A percentile compares a stretch with the other conserved stretches of the same genome.
Evolutionary conservation across 2,888 invertebrate genomes (phyloP).

Genomic region (Pollenia griseotomentosa): DNA sequence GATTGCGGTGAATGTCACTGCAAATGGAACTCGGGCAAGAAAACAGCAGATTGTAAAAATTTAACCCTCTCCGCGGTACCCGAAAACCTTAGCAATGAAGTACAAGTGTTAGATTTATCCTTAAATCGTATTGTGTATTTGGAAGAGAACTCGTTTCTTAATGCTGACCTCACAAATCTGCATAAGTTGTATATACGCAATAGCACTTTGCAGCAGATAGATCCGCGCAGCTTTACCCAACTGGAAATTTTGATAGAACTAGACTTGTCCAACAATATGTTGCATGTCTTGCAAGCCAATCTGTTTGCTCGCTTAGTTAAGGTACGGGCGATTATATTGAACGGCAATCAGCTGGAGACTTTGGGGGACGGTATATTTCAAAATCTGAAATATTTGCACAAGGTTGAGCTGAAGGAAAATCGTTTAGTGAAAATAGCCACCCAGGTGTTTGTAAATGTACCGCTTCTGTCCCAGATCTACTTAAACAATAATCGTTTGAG

Average conservation of each 20-base stretch:
- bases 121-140: conserved; percentile 89
- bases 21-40: conserved; percentile 93
- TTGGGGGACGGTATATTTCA: conserved; percentile 90
- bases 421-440: conserved; percentile 87
- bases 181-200: conserved; percentile 91
- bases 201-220: conserved; percentile 89
- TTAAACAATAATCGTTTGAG: conserved; percentile 91
- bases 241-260: conserved; percentile 92
- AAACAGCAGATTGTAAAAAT: conserved; percentile 91
- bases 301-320: conserved; percentile 89
- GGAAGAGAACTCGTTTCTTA: conserved; percentile 88
- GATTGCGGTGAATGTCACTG: conserved; percentile 88
- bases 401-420: conserved; percentile 91
- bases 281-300: conserved; percentile 85
- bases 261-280: conserved; percentile 90
- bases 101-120: conserved; percentile 89
- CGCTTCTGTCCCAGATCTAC: conserved; percentile 88
- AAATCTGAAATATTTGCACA: conserved; percentile 90
- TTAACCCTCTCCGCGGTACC: conserved; percentile 89
- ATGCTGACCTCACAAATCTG: conserved; percentile 89
- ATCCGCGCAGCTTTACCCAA: conserved; percentile 89
- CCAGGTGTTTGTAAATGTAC: conserved; percentile 89
- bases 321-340: conserved; percentile 89
- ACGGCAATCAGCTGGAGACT: conserved; percentile 89
- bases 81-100: conserved; percentile 88